Conservation (phyloP, 2,888 invertebrate species). For the Agriopis marginaria region DNA sequence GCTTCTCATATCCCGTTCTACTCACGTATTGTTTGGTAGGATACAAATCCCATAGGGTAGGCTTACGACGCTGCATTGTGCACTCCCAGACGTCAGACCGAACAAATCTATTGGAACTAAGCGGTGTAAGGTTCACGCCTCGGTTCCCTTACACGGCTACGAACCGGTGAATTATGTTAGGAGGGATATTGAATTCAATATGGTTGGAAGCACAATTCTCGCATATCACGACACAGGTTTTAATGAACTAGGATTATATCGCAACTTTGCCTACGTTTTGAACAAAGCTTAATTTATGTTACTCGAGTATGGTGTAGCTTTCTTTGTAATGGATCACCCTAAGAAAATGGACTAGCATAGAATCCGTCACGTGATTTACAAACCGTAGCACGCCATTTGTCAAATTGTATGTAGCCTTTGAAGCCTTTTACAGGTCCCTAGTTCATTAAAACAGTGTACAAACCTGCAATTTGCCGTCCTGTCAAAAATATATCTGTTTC, state of each 20-base stretch:
- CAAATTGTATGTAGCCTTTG: no score
- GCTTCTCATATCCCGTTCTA: constrained; percentile 39
- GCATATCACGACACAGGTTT: background rate
- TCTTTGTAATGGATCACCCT: no score
- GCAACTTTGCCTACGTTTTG: background rate
- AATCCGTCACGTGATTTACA: no score
- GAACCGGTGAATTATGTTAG: constrained; percentile 36
- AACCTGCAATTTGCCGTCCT: no score
- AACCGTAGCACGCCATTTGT: no score
- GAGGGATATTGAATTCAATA: constrained; percentile 30
- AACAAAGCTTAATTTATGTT: no score
- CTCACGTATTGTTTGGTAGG: constrained; percentile 61
- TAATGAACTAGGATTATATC: background rate
- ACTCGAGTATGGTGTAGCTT: no score
- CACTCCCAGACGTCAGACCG: constrained; percentile 59
- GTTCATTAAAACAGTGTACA: no score
- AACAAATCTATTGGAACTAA: constrained; percentile 69
- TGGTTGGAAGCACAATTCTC: constrained; percentile 27
- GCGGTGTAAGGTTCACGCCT: constrained; percentile 48
- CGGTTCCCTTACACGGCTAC: constrained; percentile 37
- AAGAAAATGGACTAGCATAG: no score
- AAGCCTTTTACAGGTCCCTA: no score
- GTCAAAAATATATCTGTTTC: no score
- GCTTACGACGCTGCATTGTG: constrained; percentile 70
- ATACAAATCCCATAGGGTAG: constrained; percentile 67